phyloP scores from a whole-genome alignment of 2,888 invertebrate species.

The Meganola albula region DNA sequence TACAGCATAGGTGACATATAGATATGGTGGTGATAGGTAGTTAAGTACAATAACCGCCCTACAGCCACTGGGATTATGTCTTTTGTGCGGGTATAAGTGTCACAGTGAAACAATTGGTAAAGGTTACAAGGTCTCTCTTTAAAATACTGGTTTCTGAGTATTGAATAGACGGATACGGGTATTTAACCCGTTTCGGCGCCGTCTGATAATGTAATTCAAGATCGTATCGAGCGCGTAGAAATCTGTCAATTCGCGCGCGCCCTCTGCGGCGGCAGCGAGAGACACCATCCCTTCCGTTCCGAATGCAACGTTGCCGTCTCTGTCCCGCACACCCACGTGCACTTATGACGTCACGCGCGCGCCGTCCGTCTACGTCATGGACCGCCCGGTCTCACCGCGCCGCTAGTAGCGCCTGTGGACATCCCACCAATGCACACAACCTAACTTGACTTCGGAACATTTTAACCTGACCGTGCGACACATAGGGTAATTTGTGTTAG shows the following conservation, averaged over 20 bases:
- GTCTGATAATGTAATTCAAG: conserved; percentile 60
- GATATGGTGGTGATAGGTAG: no score
- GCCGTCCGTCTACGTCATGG: conserved; percentile 56
- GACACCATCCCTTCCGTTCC: conserved; percentile 33
- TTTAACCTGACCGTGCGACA: no score
- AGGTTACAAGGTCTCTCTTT: conserved; percentile 19
- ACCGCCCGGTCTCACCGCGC: conserved; percentile 36
- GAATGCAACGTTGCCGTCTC: conserved; percentile 39
- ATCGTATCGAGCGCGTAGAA: conserved; percentile 69
- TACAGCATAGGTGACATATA: conserved; percentile 18
- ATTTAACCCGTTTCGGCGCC: conserved; percentile 41
- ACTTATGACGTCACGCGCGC: conserved; percentile 61
- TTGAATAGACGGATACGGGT: conserved; percentile 37
- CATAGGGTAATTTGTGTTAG: no score
- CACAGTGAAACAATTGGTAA: conserved; percentile 25
- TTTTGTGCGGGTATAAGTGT: no score
- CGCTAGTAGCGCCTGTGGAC: conserved; percentile 16
- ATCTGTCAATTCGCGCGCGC: conserved; percentile 66
- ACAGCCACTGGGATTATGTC: no score
- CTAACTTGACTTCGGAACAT: no score
- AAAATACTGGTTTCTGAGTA: conserved; percentile 21
- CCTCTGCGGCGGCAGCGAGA: conserved; percentile 39
- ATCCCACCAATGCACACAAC: background rate
- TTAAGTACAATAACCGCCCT: no score
- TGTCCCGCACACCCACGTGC: conserved; percentile 65